Evolutionary conservation across 2,797 vertebrate genomes (phyloP), one percentile per base, ranked within the genome.

Genomic region (Arctocebus calabarensis): DNA sequence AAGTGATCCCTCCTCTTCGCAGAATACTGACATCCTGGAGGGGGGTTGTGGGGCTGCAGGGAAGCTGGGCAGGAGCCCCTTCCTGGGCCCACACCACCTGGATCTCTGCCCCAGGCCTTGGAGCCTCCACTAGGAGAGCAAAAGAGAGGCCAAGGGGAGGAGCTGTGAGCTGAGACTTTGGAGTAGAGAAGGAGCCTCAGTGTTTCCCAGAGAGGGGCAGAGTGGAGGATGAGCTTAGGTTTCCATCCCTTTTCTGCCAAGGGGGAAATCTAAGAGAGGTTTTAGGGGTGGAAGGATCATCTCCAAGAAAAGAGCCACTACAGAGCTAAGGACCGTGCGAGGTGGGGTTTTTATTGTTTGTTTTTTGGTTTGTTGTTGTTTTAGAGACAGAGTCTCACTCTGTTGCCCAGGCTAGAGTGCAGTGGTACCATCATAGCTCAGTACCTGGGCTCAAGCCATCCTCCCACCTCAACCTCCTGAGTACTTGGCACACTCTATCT

Each of bases 61-160:
- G 97, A 45, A 98, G 96, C 23, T 79, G 96, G 84, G 59, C 97
- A 7, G 97, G 86, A 55, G 86, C 77, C 37, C 97, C 97, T 52
- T 97, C 97, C 92, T 97, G 95, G 77, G 97, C 96, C 97, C 97
- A 98, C 59, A 98, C 91, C 95, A 90, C 95, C 0, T 8, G 59
- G 71, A 96, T 52, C 66, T 94, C 89, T 66, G 88, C 48, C 66
- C 29, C 62, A 7, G 92, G 68, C 32, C 37, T 82, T 91, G 92
- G 73, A 73, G 95, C 87, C 81, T 81, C 88, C 83, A 66, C 97
- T 97, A 84, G 32, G 45, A 85, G 52, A 93, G 62, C 84, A 95
- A 94, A 96, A 96, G 91, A 97, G 85, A 97, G 90, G 61, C 78
- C 90, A 48, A 82, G 68, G 57, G 61, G 81, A 89, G 66, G 84